Conservation (phyloP, 2,888 invertebrate genomes). For the Amiota mariae region DNA sequence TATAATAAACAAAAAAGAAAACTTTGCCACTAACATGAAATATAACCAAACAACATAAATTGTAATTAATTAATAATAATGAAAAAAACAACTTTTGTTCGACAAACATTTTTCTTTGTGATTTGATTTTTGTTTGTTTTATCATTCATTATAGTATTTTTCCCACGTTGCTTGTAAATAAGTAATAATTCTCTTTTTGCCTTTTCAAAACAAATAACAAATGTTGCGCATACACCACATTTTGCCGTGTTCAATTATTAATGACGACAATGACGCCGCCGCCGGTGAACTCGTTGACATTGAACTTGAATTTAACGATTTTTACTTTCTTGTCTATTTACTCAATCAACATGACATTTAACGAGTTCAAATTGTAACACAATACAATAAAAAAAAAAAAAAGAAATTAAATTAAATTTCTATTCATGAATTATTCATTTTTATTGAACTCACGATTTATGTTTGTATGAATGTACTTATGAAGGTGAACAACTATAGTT, state of each 20-base stretch:
- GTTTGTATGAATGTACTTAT: too few relatives aligned
- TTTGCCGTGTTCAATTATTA: not conserved
- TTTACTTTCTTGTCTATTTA: not conserved
- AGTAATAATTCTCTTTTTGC: not conserved
- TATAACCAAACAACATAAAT: too few relatives aligned
- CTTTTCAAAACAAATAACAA: not conserved
- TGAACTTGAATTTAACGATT: slow-evolving; percentile 12
- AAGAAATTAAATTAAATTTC: too few relatives aligned
- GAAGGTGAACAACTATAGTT: too few relatives aligned
- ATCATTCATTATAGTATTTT: too few relatives aligned
- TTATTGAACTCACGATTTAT: not conserved
- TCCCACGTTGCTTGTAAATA: slow-evolving; percentile 5
- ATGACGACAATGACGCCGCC: not conserved
- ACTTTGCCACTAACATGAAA: too few relatives aligned
- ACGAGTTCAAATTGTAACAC: too few relatives aligned
- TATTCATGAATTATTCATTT: slow-evolving; percentile 4
- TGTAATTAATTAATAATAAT: too few relatives aligned
- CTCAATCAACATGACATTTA: too few relatives aligned
- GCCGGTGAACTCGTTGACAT: slow-evolving; percentile 4
- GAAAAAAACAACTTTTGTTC: too few relatives aligned
- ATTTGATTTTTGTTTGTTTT: not conserved
- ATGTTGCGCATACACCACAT: slow-evolving; percentile 5
- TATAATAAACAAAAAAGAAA: too few relatives aligned
- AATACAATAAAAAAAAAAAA: too few relatives aligned
- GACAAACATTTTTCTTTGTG: not conserved